Evolutionary conservation across 1,140 invertebrate species (phyloP), one percentile per base, ranked within the genome.

Genomic region (Potamilus streckersoni): DNA sequence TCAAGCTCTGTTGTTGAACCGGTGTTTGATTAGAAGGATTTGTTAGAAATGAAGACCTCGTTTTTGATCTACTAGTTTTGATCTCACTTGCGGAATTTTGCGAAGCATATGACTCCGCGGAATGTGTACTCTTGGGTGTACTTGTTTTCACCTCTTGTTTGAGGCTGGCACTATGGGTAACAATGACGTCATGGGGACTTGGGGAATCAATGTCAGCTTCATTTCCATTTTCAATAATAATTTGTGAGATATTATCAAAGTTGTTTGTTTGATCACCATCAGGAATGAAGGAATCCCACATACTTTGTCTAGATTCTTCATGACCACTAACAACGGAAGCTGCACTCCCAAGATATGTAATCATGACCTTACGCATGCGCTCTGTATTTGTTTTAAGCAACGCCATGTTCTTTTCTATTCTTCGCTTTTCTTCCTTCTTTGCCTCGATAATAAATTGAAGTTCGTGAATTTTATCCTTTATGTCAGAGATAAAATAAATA

Each of bases 401-500:
- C 2, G 75, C 75, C 23, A 77, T 49, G 20, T 77, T 69, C 23
- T 77, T 77, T 56, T 71, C 70, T 11, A 77, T 59, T 49, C 73
- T 77, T 13, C 68, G 16, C 73, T 77, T 77, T 55, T 77, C 75
- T 23, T 77, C 75, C 12, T 60, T 57, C 63, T 72, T 71, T 8
- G 64, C 63, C 19, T 69, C 14, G 17, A 77, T 57, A 4, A 77
- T 49, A 27, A 64, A 58, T 62, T 77, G 38, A 17, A 77, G 57
- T 56, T 80, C 78, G 15, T 49, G 23, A 19, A 76, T 73, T 61
- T 72, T 75, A 49, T 76, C 58, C 62, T 73, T 69, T 59, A 74
- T 73, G 16, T 80, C 80, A 17, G 74, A 80, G 19, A 71, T 66
- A 72, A 82, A 85, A 20, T 75, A 72, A 55, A 85, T 84, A 55